Percentiles rank a stretch among this genome's conserved stretches.
Conservation (phyloP, 1,140 invertebrate species). For the Hirudo medicinalis region DNA sequence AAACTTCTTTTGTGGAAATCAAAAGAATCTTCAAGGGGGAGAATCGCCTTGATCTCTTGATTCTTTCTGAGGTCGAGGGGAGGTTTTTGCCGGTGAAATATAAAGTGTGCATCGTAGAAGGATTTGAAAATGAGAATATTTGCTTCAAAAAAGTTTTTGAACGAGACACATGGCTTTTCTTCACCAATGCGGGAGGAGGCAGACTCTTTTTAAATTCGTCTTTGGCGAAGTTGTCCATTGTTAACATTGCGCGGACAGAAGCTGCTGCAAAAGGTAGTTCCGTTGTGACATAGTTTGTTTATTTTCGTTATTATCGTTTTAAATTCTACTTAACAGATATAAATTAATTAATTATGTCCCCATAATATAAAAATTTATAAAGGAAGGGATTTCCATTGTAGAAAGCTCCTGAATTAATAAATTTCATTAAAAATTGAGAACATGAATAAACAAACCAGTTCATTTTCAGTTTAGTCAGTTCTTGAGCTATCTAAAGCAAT, state of each 20-base stretch:
- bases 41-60: background rate
- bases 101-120: background rate
- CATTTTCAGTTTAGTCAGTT: no score
- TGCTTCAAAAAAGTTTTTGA: background rate
- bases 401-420: no score
- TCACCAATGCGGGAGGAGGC: background rate
- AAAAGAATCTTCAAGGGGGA: slow-evolving; percentile 8
- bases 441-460: no score
- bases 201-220: slow-evolving; percentile 9
- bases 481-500: no score
- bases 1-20: slow-evolving; percentile 4
- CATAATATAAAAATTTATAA: background rate
- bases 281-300: background rate
- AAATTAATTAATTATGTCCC: background rate
- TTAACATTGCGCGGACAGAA: background rate
- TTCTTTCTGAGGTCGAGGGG: slow-evolving; percentile 8
- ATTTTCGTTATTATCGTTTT: background rate
- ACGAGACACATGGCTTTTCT: slow-evolving; percentile 1
- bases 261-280: background rate
- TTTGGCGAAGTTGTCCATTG: background rate
- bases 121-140: background rate
- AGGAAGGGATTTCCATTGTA: background rate
- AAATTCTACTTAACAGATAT: background rate
- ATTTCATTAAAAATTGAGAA: no score
- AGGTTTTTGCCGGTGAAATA: background rate